A percentile compares a stretch with the other conserved stretches of the same genome.
These are phyloP conservation scores for Eulacestoma nigropectus DNA, from an alignment of 2,113 vertebrate species.

Conservation along the genomic window DNA sequence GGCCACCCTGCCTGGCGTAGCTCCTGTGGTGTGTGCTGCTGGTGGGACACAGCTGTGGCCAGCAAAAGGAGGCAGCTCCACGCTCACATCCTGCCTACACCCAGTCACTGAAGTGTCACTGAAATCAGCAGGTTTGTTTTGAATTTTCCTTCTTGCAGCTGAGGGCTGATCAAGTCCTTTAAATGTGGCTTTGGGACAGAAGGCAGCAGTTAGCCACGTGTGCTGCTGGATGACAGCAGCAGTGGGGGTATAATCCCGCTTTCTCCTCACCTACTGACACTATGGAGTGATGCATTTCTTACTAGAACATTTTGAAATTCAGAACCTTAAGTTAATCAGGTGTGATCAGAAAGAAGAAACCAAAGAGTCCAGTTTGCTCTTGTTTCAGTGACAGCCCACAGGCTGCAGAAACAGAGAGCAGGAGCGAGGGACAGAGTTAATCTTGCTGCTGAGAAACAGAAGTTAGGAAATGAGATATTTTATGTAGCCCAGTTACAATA, in stretches of 20 bases:
- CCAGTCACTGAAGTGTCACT: neutral
- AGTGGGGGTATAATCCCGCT: neutral
- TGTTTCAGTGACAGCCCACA: neutral
- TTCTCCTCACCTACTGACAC: neutral
- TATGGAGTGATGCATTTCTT: neutral
- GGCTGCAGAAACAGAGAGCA: neutral
- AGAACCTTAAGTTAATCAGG: neutral
- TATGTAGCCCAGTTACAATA: neutral
- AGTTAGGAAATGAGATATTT: neutral
- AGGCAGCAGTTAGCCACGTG: neutral
- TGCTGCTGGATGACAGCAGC: neutral
- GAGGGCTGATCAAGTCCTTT: neutral
- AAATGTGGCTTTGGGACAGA: neutral
- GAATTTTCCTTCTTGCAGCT: neutral
- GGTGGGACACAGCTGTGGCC: neutral
- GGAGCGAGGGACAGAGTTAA: neutral
- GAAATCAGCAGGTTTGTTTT: neutral
- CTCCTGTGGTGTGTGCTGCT: neutral
- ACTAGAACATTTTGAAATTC: neutral
- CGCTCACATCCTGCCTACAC: accelerated
- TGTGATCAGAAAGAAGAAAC: neutral
- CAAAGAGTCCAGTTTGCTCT: neutral
- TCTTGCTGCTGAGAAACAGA: neutral
- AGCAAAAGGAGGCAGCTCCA: neutral
- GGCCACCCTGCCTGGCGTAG: accelerated